These are phyloP conservation scores for Tyria jacobaeae DNA, from an alignment of 2,888 invertebrate genomes.

Conservation along the genomic window DNA sequence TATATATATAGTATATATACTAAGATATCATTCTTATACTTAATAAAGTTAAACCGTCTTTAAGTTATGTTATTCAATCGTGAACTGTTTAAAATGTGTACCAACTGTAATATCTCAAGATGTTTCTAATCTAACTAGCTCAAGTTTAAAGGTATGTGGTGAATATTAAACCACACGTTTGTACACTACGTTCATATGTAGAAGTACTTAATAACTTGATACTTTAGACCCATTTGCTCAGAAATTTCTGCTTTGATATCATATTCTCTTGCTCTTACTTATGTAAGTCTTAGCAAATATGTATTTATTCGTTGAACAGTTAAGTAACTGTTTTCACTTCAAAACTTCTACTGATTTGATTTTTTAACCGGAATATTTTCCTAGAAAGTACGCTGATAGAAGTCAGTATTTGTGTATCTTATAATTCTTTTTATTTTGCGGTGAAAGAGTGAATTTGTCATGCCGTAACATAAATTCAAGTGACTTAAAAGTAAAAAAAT, in stretches of 20 bases:
- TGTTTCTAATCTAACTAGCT: neutral
- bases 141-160: neutral
- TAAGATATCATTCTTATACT: neutral
- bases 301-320: neutral
- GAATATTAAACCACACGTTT: neutral
- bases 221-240: neutral
- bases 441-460: too few species aligned
- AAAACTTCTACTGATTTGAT: neutral
- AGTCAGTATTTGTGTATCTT: neutral
- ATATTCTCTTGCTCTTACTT: neutral
- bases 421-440: neutral
- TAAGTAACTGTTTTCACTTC: too few species aligned
- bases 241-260: neutral
- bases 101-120: neutral
- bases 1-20: too few species aligned
- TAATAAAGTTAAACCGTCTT: neutral
- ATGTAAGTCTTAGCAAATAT: neutral
- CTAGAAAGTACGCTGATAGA: neutral
- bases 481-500: neutral
- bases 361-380: neutral
- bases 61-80: constrained; percentile 2
- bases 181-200: neutral
- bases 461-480: neutral
- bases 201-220: neutral
- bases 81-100: constrained; percentile 5